A percentile compares a stretch with the other conserved stretches of the same genome.
Evolutionary conservation across 2,113 vertebrate genomes (phyloP).

Genomic region (Percopsis transmontana): DNA sequence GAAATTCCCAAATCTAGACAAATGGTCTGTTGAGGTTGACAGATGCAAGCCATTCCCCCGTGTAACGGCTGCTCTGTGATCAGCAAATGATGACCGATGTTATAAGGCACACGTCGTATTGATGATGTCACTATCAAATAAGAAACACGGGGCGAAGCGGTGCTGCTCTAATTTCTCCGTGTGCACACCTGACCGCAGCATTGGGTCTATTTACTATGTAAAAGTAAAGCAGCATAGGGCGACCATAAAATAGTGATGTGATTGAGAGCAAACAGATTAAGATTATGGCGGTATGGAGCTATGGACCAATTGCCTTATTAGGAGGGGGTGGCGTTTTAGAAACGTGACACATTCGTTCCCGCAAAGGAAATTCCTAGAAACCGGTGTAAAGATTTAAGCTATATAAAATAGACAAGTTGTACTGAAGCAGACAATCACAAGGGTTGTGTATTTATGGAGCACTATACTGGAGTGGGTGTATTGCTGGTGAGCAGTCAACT

Average conservation of each 20-base stretch:
- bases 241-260: no score
- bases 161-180: not conserved
- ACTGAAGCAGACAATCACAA: constrained; percentile 8
- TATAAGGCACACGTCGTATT: constrained; percentile 34
- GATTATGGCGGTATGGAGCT: constrained; percentile 11
- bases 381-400: not conserved
- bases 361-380: not conserved
- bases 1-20: constrained; percentile 52
- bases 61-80: constrained; percentile 28
- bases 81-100: constrained; percentile 63
- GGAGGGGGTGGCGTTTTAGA: not conserved
- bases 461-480: constrained; percentile 2
- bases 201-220: no score
- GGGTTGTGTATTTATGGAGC: no score
- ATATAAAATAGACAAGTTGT: not conserved
- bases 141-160: constrained; percentile 9
- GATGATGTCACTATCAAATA: constrained; percentile 44
- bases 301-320: constrained; percentile 13
- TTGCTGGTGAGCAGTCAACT: not conserved
- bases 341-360: constrained; percentile 4
- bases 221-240: no score
- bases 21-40: constrained; percentile 53
- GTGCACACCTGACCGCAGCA: not conserved
- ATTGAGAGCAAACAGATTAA: no score
- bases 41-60: constrained; percentile 56